Conservation (phyloP, 2,113 vertebrate genomes). For the Suricata suricatta region DNA sequence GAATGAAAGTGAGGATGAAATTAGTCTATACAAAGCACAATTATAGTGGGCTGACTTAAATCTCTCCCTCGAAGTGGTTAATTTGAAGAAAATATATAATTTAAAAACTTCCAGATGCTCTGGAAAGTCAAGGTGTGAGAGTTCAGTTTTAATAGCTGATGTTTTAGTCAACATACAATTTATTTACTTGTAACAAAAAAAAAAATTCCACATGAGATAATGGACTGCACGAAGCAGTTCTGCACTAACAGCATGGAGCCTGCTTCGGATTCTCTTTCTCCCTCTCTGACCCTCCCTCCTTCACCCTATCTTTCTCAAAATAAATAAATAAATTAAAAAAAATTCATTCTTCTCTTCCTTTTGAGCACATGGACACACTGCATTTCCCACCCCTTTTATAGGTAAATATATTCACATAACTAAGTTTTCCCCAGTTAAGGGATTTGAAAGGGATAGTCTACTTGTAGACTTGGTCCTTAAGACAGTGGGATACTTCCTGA, state of each 20-base stretch:
- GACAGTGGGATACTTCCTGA: rapidly evolving
- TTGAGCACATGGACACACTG: background rate
- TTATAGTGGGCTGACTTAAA: background rate
- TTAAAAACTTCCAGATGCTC: background rate
- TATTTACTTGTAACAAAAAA: background rate
- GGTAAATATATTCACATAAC: background rate
- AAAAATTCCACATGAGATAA: background rate
- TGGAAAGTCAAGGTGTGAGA: background rate
- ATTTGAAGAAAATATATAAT: background rate
- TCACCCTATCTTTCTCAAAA: no score
- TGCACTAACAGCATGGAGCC: no score
- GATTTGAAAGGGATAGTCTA: background rate
- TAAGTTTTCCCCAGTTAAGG: background rate
- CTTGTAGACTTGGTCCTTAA: background rate
- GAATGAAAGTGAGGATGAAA: background rate
- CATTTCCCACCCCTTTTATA: no score
- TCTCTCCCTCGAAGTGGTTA: background rate
- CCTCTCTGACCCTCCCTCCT: no score
- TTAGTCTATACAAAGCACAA: background rate
- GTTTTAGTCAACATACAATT: background rate
- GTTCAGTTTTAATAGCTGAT: background rate
- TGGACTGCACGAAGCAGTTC: background rate
- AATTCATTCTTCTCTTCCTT: background rate
- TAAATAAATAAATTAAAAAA: no score
- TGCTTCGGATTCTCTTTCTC: no score